phyloP scores from a whole-genome alignment of 1,140 invertebrate genomes.

The Procambarus clarkii region DNA sequence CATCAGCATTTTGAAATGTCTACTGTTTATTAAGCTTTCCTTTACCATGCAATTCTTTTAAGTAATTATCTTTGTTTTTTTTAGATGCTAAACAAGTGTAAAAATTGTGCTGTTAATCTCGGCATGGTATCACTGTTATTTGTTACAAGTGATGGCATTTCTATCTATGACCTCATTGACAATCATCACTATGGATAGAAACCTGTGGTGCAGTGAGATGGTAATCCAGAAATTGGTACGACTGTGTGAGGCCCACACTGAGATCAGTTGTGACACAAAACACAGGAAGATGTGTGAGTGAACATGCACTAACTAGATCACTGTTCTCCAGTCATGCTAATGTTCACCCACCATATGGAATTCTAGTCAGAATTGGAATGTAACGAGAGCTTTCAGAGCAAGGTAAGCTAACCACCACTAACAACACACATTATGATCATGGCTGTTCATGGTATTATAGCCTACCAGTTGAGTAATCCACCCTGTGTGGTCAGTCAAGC shows the following conservation, averaged over 20 bases:
- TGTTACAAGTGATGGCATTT: neutral
- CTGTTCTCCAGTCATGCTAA: neutral
- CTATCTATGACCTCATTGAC: neutral
- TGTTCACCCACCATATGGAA: slow-evolving; percentile 41
- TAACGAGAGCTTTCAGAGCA: slow-evolving; percentile 37
- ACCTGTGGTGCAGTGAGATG: neutral
- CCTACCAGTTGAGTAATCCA: slow-evolving; percentile 2
- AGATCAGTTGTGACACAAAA: slow-evolving; percentile 31
- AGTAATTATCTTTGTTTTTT: neutral
- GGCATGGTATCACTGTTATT: neutral
- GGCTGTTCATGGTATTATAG: neutral
- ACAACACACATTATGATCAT: neutral
- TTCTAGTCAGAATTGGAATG: slow-evolving; percentile 55
- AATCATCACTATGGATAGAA: neutral
- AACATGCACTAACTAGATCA: slow-evolving; percentile 11
- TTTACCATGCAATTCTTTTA: neutral
- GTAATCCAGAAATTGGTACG: slow-evolving; percentile 7
- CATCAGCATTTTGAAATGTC: neutral
- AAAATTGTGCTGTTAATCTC: neutral
- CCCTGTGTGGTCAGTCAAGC: slow-evolving; percentile 25
- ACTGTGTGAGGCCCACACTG: slow-evolving; percentile 22
- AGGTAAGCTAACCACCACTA: slow-evolving; percentile 11
- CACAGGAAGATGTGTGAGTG: slow-evolving; percentile 21
- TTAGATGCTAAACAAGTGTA: neutral
- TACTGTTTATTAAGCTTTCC: neutral